Evolutionary conservation across 2,888 invertebrate species (phyloP).

Genomic region (Polyommatus icarus): DNA sequence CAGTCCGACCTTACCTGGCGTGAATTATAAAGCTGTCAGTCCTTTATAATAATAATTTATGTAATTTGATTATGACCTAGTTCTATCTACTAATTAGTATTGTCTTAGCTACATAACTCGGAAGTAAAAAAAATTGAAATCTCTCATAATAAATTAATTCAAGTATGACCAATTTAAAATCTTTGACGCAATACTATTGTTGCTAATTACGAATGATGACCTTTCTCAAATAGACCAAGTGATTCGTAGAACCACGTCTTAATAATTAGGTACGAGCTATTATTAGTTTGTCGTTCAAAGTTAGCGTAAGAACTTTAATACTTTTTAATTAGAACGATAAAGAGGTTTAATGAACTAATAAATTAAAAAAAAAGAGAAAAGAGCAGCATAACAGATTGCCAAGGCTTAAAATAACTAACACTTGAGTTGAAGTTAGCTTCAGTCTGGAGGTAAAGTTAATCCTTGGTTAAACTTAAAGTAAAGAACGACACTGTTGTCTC

Average conservation of each 20-base stretch:
- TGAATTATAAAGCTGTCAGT: too few species aligned
- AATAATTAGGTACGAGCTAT: neutral
- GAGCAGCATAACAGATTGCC: too few species aligned
- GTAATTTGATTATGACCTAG: neutral
- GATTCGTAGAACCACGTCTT: neutral
- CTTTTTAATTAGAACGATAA: too few species aligned
- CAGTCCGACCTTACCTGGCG: too few species aligned
- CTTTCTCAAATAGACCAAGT: slow-evolving; percentile 12
- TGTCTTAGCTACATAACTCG: neutral
- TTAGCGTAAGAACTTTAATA: neutral
- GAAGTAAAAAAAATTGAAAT: neutral
- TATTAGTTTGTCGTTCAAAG: neutral
- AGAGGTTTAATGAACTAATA: too few species aligned
- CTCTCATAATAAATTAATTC: neutral
- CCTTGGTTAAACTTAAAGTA: too few species aligned
- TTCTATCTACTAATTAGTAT: neutral
- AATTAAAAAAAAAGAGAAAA: too few species aligned
- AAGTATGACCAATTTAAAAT: neutral
- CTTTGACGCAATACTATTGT: neutral
- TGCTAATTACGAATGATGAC: neutral
- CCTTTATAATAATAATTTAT: too few species aligned
- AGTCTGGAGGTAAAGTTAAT: too few species aligned
- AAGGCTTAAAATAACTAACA: too few species aligned
- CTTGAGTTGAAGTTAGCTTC: too few species aligned
- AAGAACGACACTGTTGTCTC: too few species aligned